Conservation (phyloP, 1,140 invertebrate species). For the Drosophila auraria region DNA sequence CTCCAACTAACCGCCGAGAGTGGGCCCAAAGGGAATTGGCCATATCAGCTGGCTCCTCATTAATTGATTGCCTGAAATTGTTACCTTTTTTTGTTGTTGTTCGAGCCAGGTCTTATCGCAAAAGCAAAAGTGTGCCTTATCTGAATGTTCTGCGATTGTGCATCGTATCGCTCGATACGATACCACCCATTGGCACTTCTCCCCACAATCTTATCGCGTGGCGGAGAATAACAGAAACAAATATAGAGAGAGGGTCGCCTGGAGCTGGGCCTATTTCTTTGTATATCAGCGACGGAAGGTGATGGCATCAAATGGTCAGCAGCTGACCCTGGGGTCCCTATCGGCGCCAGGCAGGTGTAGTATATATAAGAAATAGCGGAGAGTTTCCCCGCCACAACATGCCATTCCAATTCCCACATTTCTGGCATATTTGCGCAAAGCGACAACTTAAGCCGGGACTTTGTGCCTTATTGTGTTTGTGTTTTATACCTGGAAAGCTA, state of each 20-base stretch:
- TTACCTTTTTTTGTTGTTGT: slow-evolving; percentile 12
- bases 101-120: slow-evolving; percentile 37
- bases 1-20: slow-evolving; percentile 66
- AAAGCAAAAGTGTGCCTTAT: slow-evolving; percentile 69
- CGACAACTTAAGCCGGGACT: slow-evolving; percentile 3
- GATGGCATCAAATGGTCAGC: slow-evolving; percentile 35
- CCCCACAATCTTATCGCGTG: slow-evolving; percentile 40
- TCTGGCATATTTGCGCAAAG: slow-evolving; percentile 1
- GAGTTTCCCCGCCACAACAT: slow-evolving; percentile 5
- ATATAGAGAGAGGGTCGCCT: slow-evolving; percentile 1
- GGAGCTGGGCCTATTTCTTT: background rate
- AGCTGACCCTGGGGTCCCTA: slow-evolving; percentile 13
- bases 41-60: slow-evolving; percentile 66
- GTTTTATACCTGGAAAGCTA: background rate
- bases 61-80: slow-evolving; percentile 79
- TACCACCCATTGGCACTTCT: slow-evolving; percentile 47
- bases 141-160: slow-evolving; percentile 39
- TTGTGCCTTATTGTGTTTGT: background rate
- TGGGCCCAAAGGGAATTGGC: slow-evolving; percentile 38
- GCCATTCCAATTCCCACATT: slow-evolving; percentile 18
- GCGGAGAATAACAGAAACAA: slow-evolving; percentile 21
- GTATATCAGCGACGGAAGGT: slow-evolving; percentile 6
- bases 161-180: slow-evolving; percentile 42
- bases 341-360: slow-evolving; percentile 3
- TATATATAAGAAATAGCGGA: slow-evolving; percentile 1